A percentile compares a stretch with the other conserved stretches of the same genome.
These are phyloP conservation scores for Lutraria rhynchaena DNA, from an alignment of 1,140 invertebrate genomes.

Conservation along the genomic window DNA sequence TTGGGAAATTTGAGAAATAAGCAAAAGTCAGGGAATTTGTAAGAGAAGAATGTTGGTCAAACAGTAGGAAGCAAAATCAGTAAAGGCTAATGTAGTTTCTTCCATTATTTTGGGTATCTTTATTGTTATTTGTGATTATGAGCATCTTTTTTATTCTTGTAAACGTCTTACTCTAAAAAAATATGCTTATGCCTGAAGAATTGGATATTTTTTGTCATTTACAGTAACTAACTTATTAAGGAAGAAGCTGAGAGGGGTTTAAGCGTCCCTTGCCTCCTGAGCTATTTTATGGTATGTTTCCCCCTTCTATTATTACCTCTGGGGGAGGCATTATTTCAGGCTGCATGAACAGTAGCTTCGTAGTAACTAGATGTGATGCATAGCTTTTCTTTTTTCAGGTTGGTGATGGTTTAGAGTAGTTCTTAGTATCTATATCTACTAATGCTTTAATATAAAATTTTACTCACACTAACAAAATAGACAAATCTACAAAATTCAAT, in stretches of 20 bases:
- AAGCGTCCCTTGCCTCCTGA: constrained; percentile 50
- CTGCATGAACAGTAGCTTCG: constrained; percentile 23
- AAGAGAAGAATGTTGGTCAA: no score
- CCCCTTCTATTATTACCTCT: constrained; percentile 25
- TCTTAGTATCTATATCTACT: constrained; percentile 15
- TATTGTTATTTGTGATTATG: no score
- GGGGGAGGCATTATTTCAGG: constrained; percentile 32
- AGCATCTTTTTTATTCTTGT: no score
- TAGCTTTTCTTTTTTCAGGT: constrained; percentile 42
- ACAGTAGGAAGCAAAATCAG: no score
- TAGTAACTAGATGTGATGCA: constrained; percentile 41
- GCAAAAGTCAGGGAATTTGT: no score
- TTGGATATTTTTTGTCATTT: no score
- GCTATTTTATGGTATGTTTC: constrained; percentile 9
- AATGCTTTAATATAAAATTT: neutral
- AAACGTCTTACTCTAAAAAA: no score
- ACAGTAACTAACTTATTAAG: neutral
- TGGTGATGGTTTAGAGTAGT: constrained; percentile 28
- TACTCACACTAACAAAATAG: constrained; percentile 38
- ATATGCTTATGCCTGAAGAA: no score
- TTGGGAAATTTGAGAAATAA: no score
- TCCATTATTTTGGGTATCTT: no score
- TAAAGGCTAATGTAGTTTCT: no score
- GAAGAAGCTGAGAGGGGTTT: constrained; percentile 49
- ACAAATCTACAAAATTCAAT: constrained; percentile 46